These are phyloP conservation scores for Linyphia triangularis DNA, from an alignment of 2,888 invertebrate genomes.

Conservation along the genomic window DNA sequence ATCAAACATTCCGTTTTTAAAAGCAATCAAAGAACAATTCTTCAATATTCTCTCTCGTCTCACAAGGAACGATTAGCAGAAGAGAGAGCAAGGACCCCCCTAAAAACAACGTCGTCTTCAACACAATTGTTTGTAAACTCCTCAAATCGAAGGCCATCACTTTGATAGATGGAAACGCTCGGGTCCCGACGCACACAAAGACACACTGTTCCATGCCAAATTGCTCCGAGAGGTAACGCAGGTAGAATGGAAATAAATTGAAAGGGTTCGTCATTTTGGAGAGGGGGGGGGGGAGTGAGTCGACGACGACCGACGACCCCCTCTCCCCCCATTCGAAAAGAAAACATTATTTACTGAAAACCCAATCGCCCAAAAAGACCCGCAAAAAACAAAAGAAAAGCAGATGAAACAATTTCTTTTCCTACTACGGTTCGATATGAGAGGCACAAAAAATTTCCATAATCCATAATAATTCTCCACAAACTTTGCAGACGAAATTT, in stretches of 20 bases:
- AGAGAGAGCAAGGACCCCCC: too few relatives aligned
- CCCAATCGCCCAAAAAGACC: conserved; percentile 66
- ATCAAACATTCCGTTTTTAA: conserved; percentile 32
- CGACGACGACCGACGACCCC: conserved; percentile 62
- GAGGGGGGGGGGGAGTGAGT: conserved; percentile 14
- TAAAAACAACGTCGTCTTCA: background rate
- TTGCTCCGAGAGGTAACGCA: conserved; percentile 22
- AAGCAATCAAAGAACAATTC: conserved; percentile 50
- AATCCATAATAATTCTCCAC: conserved; percentile 75
- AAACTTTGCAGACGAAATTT: conserved; percentile 75
- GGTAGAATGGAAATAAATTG: conserved; percentile 67
- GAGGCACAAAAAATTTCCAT: conserved; percentile 72
- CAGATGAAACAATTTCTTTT: conserved; percentile 69
- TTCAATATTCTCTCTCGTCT: background rate
- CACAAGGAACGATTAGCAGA: conserved; percentile 49
- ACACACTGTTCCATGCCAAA: conserved; percentile 10
- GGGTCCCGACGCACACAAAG: background rate
- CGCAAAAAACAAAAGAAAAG: conserved; percentile 22
- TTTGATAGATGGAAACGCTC: conserved; percentile 59
- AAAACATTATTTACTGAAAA: conserved; percentile 74
- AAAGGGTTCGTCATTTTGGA: conserved; percentile 40
- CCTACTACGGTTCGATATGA: conserved; percentile 44
- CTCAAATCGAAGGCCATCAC: conserved; percentile 30
- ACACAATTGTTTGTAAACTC: conserved; percentile 65
- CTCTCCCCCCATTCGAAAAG: conserved; percentile 23